Evolutionary conservation across 2,797 vertebrate genomes (phyloP), one percentile per base, ranked within the genome.

Genomic region (Saxicola maurus): DNA sequence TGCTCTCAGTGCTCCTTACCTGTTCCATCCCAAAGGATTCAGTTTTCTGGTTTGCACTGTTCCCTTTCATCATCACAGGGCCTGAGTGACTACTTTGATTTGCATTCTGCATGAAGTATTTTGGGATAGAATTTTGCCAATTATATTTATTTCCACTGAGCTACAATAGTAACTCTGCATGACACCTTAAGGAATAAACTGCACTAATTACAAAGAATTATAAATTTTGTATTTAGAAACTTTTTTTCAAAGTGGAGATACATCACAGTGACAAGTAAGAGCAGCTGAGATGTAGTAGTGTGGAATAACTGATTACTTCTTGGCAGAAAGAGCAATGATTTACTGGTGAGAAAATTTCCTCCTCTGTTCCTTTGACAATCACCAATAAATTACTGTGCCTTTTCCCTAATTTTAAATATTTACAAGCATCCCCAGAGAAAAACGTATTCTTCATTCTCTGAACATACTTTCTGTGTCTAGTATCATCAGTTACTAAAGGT

Each of bases 301-400:
- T 69, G 52, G 82, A 87, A 81, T 91, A 73, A 73, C 42, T 59
- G 55, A 80, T 87, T 68, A 55, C 64, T 77, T 81, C 81, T 72
- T 78, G 79, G 55, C 65, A 87, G 76, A 68, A 56, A 69, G 55
- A 83, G 21, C 45, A 57, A 49, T 85, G 84, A 78, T 93, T 87
- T 90, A 93, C 74, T 57, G 81, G 43, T 75, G 69, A 91, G 73
- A 82, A 90, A 89, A 89, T 68, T 65, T 87, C 75, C 27, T 87
- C 23, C 43, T 74, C 82, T 91, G 23, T 82, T 90, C 40, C 30
- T 82, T 59, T 65, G 72, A 72, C 67, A 72, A 59, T 74, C 61
- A 52, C 51, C 65, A 90, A 73, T 89, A 90, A 92, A 92, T 92
- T 80, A 66, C 62, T 11, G 2, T 53, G 46, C 74, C 60, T 71